Evolutionary conservation across 2,797 vertebrate species (phyloP), one percentile per base, ranked within the genome.

Genomic region (Acanthis flammea): DNA sequence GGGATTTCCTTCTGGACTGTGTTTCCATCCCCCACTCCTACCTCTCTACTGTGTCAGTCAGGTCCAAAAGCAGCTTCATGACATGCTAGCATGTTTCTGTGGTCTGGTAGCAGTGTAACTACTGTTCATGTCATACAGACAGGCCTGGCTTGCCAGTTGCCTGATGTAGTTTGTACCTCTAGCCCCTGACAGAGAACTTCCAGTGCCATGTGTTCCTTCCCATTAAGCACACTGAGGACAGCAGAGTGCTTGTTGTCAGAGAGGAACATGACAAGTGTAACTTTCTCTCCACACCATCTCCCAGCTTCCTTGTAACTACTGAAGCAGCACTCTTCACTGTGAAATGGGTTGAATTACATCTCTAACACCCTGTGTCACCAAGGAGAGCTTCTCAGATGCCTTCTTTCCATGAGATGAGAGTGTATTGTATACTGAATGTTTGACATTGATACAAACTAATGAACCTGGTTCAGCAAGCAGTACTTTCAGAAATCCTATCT

Each of bases 401-500:
- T 93, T 51, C 45, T 31, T 44, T 58, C 72, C 24, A 13, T 76
- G 33, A 78, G 85, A 94, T 65, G 82, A 88, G 35, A 63, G 62
- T 19, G 13, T 81, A 41, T 65, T 77, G 54, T 86, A 21, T 45
- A 90, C 50, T 37, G 51, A 85, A 66, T 71, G 65, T 81, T 73
- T 93, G 88, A 94, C 85, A 70, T 71, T 92, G 84, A 95, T 92
- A 55, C 81, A 90, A 91, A 81, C 73, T 94, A 94, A 91, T 86
- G 93, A 96, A 80, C 70, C 42, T 88, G 70, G 42, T 89, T 86
- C 90, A 94, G 79, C 84, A 62, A 72, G 57, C 78, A 81, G 51
- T 85, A 54, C 88, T 95, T 95, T 73, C 1, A 96, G 88, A 93
- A 95, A 95, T 93, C 74, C 83, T 92, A 51, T 94, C 92, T 82